Percentiles rank a stretch among this genome's conserved stretches.
phyloP scores from a whole-genome alignment of 1,140 invertebrate species.

The Asbolus verrucosus region DNA sequence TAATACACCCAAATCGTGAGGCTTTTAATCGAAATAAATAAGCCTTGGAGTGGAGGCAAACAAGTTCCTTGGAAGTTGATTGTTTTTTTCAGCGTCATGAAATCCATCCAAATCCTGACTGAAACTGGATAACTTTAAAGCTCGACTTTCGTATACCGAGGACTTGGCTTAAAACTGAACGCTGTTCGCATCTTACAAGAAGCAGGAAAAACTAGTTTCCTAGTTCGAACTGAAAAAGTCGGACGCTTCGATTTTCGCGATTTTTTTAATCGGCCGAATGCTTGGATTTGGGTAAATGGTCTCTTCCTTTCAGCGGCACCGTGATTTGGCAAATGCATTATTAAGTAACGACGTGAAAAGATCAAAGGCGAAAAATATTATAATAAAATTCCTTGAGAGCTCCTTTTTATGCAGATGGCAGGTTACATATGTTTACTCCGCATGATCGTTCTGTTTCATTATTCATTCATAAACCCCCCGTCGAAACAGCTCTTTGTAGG shows the following conservation, averaged over 20 bases:
- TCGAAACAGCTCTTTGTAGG: constrained; percentile 30
- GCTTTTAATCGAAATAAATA: not conserved
- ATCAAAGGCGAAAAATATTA: constrained; percentile 14
- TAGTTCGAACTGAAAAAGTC: not conserved
- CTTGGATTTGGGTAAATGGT: constrained; percentile 2
- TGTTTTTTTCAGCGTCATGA: constrained; percentile 30
- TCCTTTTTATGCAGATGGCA: constrained; percentile 21
- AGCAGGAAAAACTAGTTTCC: not conserved
- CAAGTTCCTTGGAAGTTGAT: constrained; percentile 16
- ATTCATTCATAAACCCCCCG: constrained; percentile 26
- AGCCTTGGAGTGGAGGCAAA: not conserved
- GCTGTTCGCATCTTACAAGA: not conserved
- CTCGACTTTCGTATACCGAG: constrained; percentile 17
- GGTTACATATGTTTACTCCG: constrained; percentile 29
- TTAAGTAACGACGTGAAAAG: constrained; percentile 22
- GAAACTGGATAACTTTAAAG: constrained; percentile 33
- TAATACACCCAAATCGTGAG: no score
- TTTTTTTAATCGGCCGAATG: not conserved
- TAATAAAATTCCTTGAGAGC: constrained; percentile 30
- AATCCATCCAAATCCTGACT: constrained; percentile 28
- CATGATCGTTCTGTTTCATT: constrained; percentile 22
- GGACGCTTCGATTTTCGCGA: not conserved
- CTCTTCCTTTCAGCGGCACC: not conserved
- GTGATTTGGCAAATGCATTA: constrained; percentile 5
- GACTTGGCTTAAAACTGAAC: constrained; percentile 18